phyloP scores from a whole-genome alignment of 2,113 vertebrate species.

The Oncorhynchus nerka region DNA sequence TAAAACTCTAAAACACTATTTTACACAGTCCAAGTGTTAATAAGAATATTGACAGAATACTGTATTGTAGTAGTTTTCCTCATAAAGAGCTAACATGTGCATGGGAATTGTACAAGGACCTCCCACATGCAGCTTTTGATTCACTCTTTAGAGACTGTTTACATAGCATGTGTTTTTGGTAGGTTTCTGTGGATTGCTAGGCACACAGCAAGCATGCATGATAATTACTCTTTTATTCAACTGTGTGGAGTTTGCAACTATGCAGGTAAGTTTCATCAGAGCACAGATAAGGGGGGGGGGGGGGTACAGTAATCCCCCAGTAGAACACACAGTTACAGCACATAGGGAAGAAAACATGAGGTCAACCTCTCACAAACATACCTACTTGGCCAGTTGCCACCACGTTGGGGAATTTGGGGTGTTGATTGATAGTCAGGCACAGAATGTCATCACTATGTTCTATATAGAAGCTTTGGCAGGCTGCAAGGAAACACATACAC shows the following conservation, averaged over 20 bases:
- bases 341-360: constrained; percentile 38
- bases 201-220: not conserved
- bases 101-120: not conserved
- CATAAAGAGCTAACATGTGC: not conserved
- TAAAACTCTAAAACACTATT: not conserved
- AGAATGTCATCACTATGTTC: constrained; percentile 99
- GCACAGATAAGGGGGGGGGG: not conserved
- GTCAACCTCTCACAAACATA: constrained; percentile 85
- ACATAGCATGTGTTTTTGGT: not conserved
- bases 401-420: constrained; percentile 97
- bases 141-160: not conserved
- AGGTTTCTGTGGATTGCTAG: not conserved
- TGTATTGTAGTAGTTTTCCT: too few species aligned
- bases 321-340: constrained; percentile 6
- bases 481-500: constrained; percentile 64
- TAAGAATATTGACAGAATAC: too few species aligned
- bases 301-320: not conserved
- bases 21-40: too few species aligned
- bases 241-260: constrained; percentile 4
- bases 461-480: constrained; percentile 95
- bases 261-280: constrained; percentile 8
- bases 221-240: constrained; percentile 5
- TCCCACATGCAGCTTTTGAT: not conserved
- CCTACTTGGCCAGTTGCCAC: constrained; percentile 99
- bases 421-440: constrained; percentile 99